These are phyloP conservation scores for Dynastes maya DNA, from an alignment of 2,888 invertebrate genomes.

Conservation along the genomic window DNA sequence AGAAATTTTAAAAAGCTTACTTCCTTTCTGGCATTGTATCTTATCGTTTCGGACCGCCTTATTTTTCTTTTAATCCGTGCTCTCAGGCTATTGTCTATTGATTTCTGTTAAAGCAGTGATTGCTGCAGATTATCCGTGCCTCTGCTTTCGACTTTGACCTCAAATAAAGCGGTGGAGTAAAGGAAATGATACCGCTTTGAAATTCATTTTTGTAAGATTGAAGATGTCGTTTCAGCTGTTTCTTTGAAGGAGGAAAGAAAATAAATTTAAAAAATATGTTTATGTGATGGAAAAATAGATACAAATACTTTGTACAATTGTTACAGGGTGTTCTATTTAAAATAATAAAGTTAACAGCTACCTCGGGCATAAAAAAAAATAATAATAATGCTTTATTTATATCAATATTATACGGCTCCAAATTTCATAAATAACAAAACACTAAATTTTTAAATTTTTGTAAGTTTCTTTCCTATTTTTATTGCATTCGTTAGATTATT, in stretches of 20 bases:
- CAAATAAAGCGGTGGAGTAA: slow-evolving; percentile 9
- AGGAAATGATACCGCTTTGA: slow-evolving; percentile 9
- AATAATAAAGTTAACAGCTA: too few species aligned
- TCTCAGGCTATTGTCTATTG: slow-evolving; percentile 13
- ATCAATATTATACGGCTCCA: too few species aligned
- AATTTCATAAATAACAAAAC: too few species aligned
- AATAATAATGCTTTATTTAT: too few species aligned
- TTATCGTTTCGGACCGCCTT: background rate
- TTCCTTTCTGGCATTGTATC: background rate
- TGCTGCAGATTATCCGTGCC: background rate
- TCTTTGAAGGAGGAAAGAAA: background rate
- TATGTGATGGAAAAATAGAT: too few species aligned
- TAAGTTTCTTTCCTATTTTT: too few species aligned
- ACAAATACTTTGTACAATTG: too few species aligned
- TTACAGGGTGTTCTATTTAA: too few species aligned
- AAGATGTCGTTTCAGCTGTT: background rate
- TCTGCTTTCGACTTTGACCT: slow-evolving; percentile 4
- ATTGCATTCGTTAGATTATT: too few species aligned
- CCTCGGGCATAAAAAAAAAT: too few species aligned
- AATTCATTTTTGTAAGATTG: background rate
- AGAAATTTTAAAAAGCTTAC: slow-evolving; percentile 25
- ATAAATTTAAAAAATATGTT: background rate
- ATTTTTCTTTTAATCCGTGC: slow-evolving; percentile 21
- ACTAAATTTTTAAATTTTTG: too few species aligned
- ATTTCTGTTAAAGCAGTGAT: background rate